Conservation (phyloP, 92 coral and sea anemone species). For the Epizoanthus scotinus region DNA sequence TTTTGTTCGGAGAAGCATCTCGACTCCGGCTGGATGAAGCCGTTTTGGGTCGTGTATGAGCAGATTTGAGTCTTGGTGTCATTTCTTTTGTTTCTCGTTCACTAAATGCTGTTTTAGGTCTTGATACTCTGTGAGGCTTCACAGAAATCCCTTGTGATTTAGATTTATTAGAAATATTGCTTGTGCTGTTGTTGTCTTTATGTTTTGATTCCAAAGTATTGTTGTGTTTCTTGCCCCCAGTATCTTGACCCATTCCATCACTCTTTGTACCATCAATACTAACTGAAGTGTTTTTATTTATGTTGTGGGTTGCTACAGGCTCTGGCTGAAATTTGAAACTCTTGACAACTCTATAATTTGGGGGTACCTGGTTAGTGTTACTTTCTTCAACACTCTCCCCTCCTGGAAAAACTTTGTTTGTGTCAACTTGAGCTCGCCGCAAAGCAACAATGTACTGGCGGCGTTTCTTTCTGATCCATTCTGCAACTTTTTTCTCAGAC, state of each 20-base stretch:
- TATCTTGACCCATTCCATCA: neutral
- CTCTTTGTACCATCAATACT: neutral
- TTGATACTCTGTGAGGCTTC: neutral
- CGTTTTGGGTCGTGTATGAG: constrained; percentile 57
- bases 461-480: constrained; percentile 69
- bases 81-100: constrained; percentile 1
- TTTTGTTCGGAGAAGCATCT: neutral
- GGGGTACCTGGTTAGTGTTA: constrained; percentile 45
- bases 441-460: constrained; percentile 36
- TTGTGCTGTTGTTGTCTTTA: neutral
- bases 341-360: constrained; percentile 68
- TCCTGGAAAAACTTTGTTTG: constrained; percentile 58
- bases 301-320: neutral
- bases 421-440: constrained; percentile 48
- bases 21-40: constrained; percentile 23
- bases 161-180: neutral
- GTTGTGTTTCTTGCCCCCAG: too few species aligned
- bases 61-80: constrained; percentile 39
- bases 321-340: constrained; percentile 47
- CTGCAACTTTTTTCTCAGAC: constrained; percentile 60
- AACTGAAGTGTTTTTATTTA: neutral
- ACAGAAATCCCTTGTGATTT: constrained; percentile 1
- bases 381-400: constrained; percentile 37
- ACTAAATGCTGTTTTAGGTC: neutral
- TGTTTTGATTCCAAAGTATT: neutral